phyloP scores from a whole-genome alignment of 2,113 vertebrate genomes.

The Platanista minor region DNA sequence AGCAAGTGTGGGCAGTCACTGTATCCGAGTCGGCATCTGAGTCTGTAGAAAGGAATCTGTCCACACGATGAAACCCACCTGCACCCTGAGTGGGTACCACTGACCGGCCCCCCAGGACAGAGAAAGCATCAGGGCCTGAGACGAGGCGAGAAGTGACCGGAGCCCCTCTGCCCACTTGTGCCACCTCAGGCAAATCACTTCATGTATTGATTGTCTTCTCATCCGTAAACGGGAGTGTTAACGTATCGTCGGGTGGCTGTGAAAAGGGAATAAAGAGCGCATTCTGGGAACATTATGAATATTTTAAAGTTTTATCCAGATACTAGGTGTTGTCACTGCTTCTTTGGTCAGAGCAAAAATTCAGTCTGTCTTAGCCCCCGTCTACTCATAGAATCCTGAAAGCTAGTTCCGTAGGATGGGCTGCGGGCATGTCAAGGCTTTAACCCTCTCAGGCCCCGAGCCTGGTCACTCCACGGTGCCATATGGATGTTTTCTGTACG shows the following conservation, averaged over 20 bases:
- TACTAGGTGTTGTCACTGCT: neutral
- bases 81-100: rapidly evolving
- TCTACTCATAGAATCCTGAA: neutral
- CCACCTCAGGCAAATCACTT: neutral
- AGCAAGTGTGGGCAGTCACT: neutral
- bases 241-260: neutral
- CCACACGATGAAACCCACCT: neutral
- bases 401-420: too few relatives aligned
- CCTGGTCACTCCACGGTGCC: neutral
- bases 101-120: neutral
- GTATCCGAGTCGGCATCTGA: neutral
- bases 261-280: neutral
- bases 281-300: neutral
- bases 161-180: neutral
- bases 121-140: neutral
- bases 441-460: neutral
- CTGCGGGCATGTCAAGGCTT: neutral
- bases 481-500: neutral
- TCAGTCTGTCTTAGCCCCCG: neutral
- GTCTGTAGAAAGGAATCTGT: neutral
- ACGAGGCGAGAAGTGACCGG: neutral
- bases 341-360: neutral
- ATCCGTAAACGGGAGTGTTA: neutral
- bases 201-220: neutral
- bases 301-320: neutral